Evolutionary conservation across 2,888 invertebrate species (phyloP), one percentile per base, ranked within the genome.

Genomic region (Anodontia alba): DNA sequence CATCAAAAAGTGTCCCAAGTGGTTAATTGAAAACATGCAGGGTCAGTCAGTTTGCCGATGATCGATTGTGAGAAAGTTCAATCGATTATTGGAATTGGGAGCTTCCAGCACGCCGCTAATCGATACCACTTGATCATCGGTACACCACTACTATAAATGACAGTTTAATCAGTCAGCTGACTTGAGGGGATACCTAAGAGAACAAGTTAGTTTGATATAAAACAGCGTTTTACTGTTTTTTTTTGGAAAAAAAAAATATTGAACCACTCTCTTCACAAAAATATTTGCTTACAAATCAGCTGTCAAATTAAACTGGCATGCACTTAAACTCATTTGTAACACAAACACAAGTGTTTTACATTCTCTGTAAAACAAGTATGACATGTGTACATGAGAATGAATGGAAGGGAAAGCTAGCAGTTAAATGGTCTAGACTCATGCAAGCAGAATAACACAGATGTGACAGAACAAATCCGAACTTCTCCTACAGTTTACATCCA

Each of bases 271-370:
- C 20, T n/a, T 20, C 5, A 10, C 8, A 51, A 51, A 51, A 51
- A 57, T 17, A 26, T 17, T 57, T 10, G 15, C 20, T 26, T 57
- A 26, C 57, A 57, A 57, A 17, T 57, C 51, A 51, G 51, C 57
- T 57, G 57, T 57, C 57, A 57, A 26, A 57, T 57, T 57, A 57
- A 57, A 57, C 57, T 57, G 49, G 49, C 49, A 49, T 49, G 57
- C 20, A 57, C 57, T 26, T 57, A 23, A 29, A 57, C 57, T 57
- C 57, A 57, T 57, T 57, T 57, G 23, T 23, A 51, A 26, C 26
- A 29, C 29, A 29, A 57, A 29, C 57, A 57, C 57, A 57, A 57
- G 57, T 29, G 23, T 57, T 57, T 57, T 26, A 57, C 57, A 57
- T 57, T 57, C 23, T 10, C 29, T 57, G 57, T 57, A 26, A 57